Percentiles rank a stretch among this genome's conserved stretches.
Evolutionary conservation across 2,888 invertebrate genomes (phyloP).

Genomic region (Xylota segnis): DNA sequence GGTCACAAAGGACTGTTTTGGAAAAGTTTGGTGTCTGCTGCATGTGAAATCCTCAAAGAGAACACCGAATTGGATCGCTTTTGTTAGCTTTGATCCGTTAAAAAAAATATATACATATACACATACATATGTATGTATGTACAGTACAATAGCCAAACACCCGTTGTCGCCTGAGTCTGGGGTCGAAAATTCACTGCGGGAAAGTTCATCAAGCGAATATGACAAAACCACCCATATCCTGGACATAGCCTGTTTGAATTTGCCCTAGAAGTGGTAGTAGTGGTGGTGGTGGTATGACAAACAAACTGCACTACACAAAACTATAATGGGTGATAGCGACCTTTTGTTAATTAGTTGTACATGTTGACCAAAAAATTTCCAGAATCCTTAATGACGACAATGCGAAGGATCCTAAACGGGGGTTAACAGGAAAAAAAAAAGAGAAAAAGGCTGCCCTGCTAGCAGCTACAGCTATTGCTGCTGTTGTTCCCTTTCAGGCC

Average conservation of each 20-base stretch:
- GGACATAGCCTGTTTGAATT: constrained; percentile 57
- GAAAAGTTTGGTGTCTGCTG: constrained; percentile 57
- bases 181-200: constrained; percentile 65
- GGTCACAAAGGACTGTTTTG: constrained; percentile 52
- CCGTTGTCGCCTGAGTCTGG: constrained; percentile 40
- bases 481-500: constrained; percentile 36
- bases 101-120: constrained; percentile 52
- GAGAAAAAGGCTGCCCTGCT: constrained; percentile 26
- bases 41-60: constrained; percentile 70
- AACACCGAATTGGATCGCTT: constrained; percentile 69
- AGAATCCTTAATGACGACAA: constrained; percentile 76
- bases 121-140: constrained; percentile 20
- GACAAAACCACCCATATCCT: constrained; percentile 75
- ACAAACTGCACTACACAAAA: constrained; percentile 62
- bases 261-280: not conserved
- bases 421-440: too few relatives aligned
- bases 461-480: constrained; percentile 23
- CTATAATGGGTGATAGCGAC: constrained; percentile 74
- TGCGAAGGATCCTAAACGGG: constrained; percentile 66
- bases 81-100: constrained; percentile 71
- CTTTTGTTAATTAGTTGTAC: constrained; percentile 77
- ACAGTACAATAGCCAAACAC: constrained; percentile 8
- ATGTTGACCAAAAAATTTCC: constrained; percentile 75
- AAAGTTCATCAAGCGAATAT: constrained; percentile 76
- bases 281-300: constrained; percentile 39